phyloP scores from a whole-genome alignment of 2,113 vertebrate species.

The Fukomys damarensis region DNA sequence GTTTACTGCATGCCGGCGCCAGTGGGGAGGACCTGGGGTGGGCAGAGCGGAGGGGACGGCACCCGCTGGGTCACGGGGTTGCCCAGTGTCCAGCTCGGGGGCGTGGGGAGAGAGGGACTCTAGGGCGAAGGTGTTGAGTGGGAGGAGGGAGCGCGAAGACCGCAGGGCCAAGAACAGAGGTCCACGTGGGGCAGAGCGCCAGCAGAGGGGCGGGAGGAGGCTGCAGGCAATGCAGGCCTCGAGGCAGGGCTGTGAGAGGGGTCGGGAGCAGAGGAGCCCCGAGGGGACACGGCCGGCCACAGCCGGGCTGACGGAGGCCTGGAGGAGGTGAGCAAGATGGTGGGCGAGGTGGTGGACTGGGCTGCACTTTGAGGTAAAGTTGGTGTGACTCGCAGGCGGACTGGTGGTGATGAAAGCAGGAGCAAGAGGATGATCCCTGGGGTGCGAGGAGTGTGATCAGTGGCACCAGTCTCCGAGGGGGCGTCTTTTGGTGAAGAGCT shows the following conservation, averaged over 20 bases:
- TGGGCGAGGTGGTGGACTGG: fast-evolving
- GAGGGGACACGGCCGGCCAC: not conserved
- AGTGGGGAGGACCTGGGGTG: not conserved
- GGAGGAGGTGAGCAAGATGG: not conserved
- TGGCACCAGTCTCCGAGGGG: not conserved
- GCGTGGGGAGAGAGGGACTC: not conserved
- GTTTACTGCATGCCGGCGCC: not conserved
- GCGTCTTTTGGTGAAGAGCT: not conserved
- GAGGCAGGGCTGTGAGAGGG: not conserved
- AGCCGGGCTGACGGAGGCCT: not conserved
- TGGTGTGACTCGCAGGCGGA: not conserved
- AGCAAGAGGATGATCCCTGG: not conserved
- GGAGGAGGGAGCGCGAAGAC: not conserved
- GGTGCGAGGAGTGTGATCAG: too few species aligned
- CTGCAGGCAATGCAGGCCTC: not conserved
- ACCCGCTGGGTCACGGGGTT: not conserved
- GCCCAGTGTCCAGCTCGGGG: not conserved
- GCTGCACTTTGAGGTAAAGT: not conserved
- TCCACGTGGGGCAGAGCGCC: too few species aligned
- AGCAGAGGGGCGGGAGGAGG: not conserved
- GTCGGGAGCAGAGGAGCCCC: not conserved
- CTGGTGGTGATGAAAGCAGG: not conserved
- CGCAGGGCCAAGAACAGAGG: fast-evolving
- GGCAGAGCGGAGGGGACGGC: not conserved
- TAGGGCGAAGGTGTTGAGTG: not conserved